Conservation (phyloP, 2,113 vertebrate genomes). For the Polypterus bichir region DNA sequence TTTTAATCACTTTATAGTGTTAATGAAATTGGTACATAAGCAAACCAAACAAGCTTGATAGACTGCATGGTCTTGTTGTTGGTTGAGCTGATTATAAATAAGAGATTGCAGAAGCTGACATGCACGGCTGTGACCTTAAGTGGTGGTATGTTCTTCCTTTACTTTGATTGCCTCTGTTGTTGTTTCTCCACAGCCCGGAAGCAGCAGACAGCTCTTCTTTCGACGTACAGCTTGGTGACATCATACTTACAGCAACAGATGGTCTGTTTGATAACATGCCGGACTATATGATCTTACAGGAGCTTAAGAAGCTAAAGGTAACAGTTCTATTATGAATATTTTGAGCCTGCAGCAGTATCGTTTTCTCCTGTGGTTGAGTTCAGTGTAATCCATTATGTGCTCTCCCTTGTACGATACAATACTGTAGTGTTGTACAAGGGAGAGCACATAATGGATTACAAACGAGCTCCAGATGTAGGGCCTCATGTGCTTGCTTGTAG, state of each 20-base stretch:
- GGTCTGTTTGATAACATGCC: slow-evolving; percentile 99
- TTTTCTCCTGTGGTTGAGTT: too few relatives aligned
- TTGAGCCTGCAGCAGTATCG: too few relatives aligned
- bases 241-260: slow-evolving; percentile 89
- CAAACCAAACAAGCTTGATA: neutral
- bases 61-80: neutral
- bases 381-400: too few relatives aligned
- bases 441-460: too few relatives aligned
- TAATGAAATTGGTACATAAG: too few relatives aligned
- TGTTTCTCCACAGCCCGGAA: slow-evolving; percentile 63
- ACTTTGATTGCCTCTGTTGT: too few relatives aligned
- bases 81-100: rapidly evolving
- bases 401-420: too few relatives aligned
- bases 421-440: too few relatives aligned
- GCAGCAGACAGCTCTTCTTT: slow-evolving; percentile 90
- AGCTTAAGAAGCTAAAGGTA: slow-evolving; percentile 94
- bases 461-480: too few relatives aligned
- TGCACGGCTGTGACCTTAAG: neutral
- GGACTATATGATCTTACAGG: slow-evolving; percentile 97
- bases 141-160: slow-evolving; percentile 3
- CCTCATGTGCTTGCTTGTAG: neutral
- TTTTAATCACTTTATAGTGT: too few relatives aligned
- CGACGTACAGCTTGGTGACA: slow-evolving; percentile 94
- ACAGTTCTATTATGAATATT: neutral
- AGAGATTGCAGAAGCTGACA: rapidly evolving